Evolutionary conservation across 2,888 invertebrate genomes (phyloP), one percentile per base, ranked within the genome.

Genomic region (Neoascia interrupta): DNA sequence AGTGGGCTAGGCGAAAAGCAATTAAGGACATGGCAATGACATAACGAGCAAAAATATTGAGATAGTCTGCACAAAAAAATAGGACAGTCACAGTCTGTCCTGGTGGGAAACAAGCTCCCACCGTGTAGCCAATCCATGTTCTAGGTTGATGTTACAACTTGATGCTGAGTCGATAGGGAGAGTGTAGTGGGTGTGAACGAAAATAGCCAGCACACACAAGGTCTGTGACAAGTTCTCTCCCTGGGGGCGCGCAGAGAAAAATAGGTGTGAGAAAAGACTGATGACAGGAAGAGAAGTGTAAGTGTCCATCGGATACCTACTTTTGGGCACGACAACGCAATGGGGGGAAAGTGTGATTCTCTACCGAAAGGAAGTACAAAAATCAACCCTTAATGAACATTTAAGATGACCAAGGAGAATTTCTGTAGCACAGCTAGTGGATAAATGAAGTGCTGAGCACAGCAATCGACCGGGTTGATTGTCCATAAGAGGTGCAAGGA

Each of bases 11-110:
- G 66, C 79, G 53, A 79, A 76, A 79, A 79, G 79, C 79, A 79
- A 79, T 79, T 79, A 79, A 79, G 79, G 68, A 79, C 73, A 79
- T 54, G 73, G 79, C 79, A 79, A 58, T 68, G 79, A 79, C 79
- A 79, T 79, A 79, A 79, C 79, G 79, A 79, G 73, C 73, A 68
- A 79, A 79, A 79, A 79, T 79, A 79, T 79, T 79, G 60, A 79
- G 79, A 66, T 68, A 79, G 79, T 73, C 73, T 73, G 79, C 66
- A 51, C n/a, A 34, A 41, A 51, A 54, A 49, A 28, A 34, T 11
- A 61, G 31, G 39, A 53, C 26, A 26, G 31, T 41, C 51, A 47
- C 8, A 41, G 54, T 63, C 49, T 69, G 23, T 68, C 47, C 47
- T 26, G 28, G 26, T 28, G 36, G 21, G 36, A 31, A 56, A 51